Evolutionary conservation across 2,113 vertebrate species (phyloP).

Genomic region (Ibidorhyncha struthersii): DNA sequence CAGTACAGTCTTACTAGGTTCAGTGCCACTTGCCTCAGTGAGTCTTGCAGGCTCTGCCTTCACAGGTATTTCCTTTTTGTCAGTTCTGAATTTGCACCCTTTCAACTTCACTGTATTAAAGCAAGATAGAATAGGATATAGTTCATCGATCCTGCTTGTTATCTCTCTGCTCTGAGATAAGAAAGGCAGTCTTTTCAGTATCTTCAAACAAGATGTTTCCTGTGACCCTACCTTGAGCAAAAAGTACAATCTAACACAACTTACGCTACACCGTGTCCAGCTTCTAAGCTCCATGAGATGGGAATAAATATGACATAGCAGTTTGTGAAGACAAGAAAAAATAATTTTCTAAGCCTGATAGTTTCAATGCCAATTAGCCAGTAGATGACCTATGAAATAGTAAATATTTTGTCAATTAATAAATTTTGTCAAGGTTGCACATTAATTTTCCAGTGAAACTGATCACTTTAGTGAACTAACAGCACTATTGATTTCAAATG

Average conservation of each 20-base stretch:
- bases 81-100: not conserved
- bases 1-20: not conserved
- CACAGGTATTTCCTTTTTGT: not conserved
- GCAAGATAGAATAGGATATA: not conserved
- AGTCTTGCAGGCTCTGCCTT: not conserved
- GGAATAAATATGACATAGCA: not conserved
- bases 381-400: not conserved
- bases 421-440: not conserved
- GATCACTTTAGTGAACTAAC: not conserved
- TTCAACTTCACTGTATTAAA: not conserved
- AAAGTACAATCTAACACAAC: not conserved
- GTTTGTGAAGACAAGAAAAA: not conserved
- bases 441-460: not conserved
- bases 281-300: not conserved
- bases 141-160: not conserved
- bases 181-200: not conserved
- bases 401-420: not conserved
- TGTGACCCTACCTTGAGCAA: not conserved
- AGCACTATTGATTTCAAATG: not conserved
- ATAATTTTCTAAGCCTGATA: not conserved
- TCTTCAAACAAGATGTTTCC: not conserved
- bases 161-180: not conserved
- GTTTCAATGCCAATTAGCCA: not conserved
- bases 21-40: not conserved
- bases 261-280: not conserved